A percentile compares a stretch with the other conserved stretches of the same genome.
phyloP scores from a whole-genome alignment of 2,888 invertebrate species.

The Drepanosiphum platanoidis region DNA sequence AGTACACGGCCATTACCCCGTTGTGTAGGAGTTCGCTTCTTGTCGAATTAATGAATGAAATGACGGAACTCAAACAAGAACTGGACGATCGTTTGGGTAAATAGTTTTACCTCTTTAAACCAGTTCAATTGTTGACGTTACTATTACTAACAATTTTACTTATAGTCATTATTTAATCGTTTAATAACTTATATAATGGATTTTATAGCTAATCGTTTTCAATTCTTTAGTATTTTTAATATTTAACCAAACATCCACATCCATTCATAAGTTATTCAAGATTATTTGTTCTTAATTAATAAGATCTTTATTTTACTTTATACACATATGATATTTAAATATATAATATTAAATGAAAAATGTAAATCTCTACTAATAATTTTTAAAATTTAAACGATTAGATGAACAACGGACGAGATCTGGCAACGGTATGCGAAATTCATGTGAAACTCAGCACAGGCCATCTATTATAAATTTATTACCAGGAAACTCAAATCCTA shows the following conservation, averaged over 20 bases:
- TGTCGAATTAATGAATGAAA: slow-evolving; percentile 85
- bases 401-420: slow-evolving; percentile 49
- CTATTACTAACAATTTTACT: too few relatives aligned
- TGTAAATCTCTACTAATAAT: neutral
- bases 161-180: too few relatives aligned
- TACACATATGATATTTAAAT: neutral
- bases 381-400: neutral
- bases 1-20: slow-evolving; percentile 81
- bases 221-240: neutral
- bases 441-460: slow-evolving; percentile 69
- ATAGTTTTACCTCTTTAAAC: neutral
- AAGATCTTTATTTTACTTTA: neutral
- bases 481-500: slow-evolving; percentile 69
- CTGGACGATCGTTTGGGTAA: slow-evolving; percentile 70
- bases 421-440: slow-evolving; percentile 46
- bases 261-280: neutral
- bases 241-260: too few relatives aligned
- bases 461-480: slow-evolving; percentile 77
- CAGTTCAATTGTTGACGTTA: too few relatives aligned
- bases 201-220: too few relatives aligned
- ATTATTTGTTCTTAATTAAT: neutral
- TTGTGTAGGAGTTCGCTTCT: slow-evolving; percentile 86
- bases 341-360: too few relatives aligned
- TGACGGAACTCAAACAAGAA: slow-evolving; percentile 87
- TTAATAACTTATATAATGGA: too few relatives aligned